Conservation (phyloP, 2,797 vertebrate species). For the Acomys russatus region DNA sequence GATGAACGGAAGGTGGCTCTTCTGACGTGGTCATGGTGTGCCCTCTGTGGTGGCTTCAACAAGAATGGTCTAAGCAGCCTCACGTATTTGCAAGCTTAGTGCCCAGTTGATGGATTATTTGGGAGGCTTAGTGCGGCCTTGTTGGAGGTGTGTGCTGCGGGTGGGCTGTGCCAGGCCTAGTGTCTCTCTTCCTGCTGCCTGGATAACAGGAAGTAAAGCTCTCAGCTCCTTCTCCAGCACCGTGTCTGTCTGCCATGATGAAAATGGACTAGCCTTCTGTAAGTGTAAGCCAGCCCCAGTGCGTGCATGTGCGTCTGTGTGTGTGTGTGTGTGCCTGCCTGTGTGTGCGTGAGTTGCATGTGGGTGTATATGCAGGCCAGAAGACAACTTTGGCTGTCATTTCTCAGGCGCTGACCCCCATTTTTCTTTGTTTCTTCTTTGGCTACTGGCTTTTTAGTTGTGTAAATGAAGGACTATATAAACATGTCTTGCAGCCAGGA, state of each 20-base stretch:
- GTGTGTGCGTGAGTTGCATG: not conserved
- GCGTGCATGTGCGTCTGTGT: not conserved
- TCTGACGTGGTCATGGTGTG: not conserved
- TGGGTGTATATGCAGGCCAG: not conserved
- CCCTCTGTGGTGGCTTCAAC: not conserved
- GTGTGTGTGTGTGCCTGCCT: not conserved
- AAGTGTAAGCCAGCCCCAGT: not conserved
- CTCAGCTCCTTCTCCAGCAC: not conserved
- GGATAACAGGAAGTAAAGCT: not conserved
- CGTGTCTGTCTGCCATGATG: not conserved
- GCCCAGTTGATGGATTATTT: not conserved
- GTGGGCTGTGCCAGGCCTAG: not conserved
- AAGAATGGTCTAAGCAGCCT: not conserved
- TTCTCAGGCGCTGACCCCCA: not conserved
- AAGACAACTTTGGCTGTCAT: not conserved
- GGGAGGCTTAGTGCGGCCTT: not conserved
- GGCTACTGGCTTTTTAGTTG: no score
- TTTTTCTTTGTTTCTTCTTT: not conserved
- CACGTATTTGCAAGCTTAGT: not conserved
- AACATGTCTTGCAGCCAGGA: no score
- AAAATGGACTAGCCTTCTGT: not conserved
- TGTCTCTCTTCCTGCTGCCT: not conserved
- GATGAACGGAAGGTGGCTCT: not conserved
- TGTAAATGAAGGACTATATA: not conserved
- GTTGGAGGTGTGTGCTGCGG: not conserved